phyloP scores from a whole-genome alignment of 2,888 invertebrate genomes.

The Limnephilus marmoratus region DNA sequence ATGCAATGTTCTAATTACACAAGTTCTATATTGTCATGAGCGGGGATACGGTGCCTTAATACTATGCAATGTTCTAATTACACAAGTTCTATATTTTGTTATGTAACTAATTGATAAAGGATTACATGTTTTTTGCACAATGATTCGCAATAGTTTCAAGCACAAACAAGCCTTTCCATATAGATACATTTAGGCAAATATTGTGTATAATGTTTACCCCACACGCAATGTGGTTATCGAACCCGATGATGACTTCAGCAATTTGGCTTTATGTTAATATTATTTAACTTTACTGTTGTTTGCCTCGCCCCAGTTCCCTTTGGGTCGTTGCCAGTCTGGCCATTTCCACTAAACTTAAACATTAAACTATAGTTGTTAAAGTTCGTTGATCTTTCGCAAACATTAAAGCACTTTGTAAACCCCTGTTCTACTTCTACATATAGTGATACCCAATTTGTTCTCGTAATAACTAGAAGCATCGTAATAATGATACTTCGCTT shows the following conservation, averaged over 20 bases:
- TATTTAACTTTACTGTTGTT: neutral
- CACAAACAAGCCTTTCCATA: neutral
- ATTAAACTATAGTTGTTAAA: neutral
- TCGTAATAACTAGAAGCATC: neutral
- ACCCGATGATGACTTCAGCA: neutral
- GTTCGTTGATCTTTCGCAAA: conserved; percentile 4
- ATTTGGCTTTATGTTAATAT: neutral
- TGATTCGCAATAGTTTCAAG: too few species aligned
- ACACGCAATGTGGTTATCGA: neutral
- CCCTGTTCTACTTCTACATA: neutral
- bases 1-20: too few species aligned
- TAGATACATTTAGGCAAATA: neutral
- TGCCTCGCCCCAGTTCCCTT: neutral
- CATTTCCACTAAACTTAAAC: neutral
- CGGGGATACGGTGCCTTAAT: too few species aligned
- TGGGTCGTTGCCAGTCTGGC: neutral
- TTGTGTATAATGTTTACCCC: neutral
- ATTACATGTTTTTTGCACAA: neutral
- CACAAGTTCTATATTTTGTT: neutral
- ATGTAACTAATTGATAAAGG: neutral
- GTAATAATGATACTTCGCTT: neutral
- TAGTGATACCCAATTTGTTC: neutral
- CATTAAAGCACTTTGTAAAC: neutral
- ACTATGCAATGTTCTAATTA: too few species aligned
- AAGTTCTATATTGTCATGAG: too few species aligned